Evolutionary conservation across 2,797 vertebrate species (phyloP).

Genomic region (Anisognathus igniventris): DNA sequence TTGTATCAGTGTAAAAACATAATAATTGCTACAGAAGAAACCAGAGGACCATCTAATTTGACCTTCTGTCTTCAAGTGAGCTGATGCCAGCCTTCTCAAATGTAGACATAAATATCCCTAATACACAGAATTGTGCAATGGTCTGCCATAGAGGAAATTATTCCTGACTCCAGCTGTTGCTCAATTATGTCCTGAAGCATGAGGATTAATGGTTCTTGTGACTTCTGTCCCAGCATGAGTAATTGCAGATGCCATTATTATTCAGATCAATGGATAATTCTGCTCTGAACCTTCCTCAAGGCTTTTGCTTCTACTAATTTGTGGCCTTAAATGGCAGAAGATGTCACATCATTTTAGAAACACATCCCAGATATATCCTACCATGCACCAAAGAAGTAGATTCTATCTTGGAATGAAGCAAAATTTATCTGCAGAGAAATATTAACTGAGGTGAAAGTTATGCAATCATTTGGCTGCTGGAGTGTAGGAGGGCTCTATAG

Average conservation of each 20-base stretch:
- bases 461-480: not conserved
- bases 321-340: not conserved
- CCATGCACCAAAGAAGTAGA: not conserved
- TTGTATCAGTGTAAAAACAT: not conserved
- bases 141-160: not conserved
- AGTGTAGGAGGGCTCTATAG: not conserved
- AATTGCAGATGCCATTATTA: conserved; percentile 8
- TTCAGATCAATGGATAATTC: not conserved
- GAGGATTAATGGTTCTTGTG: conserved; percentile 28
- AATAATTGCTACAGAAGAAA: not conserved
- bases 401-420: not conserved
- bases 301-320: not conserved
- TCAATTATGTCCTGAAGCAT: conserved; percentile 23
- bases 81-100: not conserved
- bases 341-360: not conserved
- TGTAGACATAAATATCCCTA: not conserved
- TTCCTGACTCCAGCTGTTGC: conserved; percentile 42
- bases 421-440: not conserved
- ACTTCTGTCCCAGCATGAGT: conserved; percentile 15
- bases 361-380: not conserved
- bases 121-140: not conserved
- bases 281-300: not conserved
- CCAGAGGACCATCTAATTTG: not conserved
- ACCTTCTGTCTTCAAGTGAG: conserved; percentile 7
- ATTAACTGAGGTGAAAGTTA: not conserved